Conservation (phyloP, 2,113 vertebrate species). For the Microcebus lehilahytsara region DNA sequence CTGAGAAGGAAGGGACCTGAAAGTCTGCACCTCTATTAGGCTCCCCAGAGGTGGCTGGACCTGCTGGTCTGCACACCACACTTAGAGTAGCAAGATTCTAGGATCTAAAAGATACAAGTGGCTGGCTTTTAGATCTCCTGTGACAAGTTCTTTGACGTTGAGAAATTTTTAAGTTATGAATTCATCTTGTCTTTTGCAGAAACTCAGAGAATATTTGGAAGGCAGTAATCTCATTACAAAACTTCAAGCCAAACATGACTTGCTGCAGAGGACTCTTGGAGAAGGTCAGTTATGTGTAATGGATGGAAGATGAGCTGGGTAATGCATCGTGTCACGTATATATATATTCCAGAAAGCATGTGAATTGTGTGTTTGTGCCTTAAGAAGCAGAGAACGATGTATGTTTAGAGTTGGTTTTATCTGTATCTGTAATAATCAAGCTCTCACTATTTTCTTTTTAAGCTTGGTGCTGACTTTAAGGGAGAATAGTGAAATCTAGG, state of each 20-base stretch:
- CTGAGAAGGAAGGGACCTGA: neutral
- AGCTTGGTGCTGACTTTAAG: neutral
- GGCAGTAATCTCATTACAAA: constrained; percentile 99
- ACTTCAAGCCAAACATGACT: constrained; percentile 98
- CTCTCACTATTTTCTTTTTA: neutral
- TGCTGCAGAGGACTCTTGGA: constrained; percentile 94
- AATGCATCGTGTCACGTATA: accelerated
- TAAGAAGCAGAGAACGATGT: neutral
- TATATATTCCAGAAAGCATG: neutral
- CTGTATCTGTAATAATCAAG: neutral
- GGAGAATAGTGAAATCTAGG: neutral
- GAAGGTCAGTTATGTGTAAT: constrained; percentile 88
- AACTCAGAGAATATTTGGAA: constrained; percentile 98
- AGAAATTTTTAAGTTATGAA: constrained; percentile 54
- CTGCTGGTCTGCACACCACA: neutral
- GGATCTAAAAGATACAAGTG: neutral
- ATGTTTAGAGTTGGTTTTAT: neutral
- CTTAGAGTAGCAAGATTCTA: neutral
- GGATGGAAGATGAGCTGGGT: neutral
- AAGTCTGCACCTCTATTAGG: neutral
- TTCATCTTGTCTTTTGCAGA: constrained; percentile 88
- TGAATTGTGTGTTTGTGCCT: neutral
- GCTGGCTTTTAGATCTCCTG: neutral
- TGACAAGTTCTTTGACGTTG: constrained; percentile 42
- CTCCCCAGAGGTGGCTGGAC: neutral